A percentile compares a stretch with the other conserved stretches of the same genome.
phyloP scores from a whole-genome alignment of 2,113 vertebrate genomes.

The Odontesthes bonariensis region DNA sequence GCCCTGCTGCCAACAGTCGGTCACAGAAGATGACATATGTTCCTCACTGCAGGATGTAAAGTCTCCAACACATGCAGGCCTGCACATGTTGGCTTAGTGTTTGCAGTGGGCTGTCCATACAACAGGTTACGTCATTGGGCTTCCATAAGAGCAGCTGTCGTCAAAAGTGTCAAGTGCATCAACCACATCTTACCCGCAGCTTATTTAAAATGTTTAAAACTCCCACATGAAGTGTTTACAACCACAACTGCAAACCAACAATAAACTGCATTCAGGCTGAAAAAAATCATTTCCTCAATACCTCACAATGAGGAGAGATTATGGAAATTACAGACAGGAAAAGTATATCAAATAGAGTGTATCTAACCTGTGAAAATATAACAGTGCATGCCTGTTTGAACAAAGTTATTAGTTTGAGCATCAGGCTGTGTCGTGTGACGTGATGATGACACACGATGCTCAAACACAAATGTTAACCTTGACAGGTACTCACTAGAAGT shows the following conservation, averaged over 20 bases:
- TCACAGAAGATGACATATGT: constrained; percentile 69
- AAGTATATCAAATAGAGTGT: no score
- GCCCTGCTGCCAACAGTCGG: constrained; percentile 42
- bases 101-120: constrained; percentile 8
- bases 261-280: neutral
- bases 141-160: neutral
- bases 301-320: no score
- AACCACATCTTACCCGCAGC: neutral
- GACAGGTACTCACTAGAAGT: no score
- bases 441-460: no score
- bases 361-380: no score
- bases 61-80: constrained; percentile 32
- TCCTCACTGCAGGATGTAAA: constrained; percentile 66
- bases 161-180: neutral
- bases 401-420: no score
- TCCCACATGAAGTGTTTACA: neutral
- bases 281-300: constrained; percentile 20
- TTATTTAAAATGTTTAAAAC: neutral
- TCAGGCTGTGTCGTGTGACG: no score
- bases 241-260: neutral
- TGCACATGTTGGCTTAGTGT: constrained; percentile 25
- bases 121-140: neutral
- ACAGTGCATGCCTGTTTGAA: no score
- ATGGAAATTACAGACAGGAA: no score
- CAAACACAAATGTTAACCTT: no score